Conservation (phyloP, 1,140 invertebrate genomes). For the Calycopis cecrops region DNA sequence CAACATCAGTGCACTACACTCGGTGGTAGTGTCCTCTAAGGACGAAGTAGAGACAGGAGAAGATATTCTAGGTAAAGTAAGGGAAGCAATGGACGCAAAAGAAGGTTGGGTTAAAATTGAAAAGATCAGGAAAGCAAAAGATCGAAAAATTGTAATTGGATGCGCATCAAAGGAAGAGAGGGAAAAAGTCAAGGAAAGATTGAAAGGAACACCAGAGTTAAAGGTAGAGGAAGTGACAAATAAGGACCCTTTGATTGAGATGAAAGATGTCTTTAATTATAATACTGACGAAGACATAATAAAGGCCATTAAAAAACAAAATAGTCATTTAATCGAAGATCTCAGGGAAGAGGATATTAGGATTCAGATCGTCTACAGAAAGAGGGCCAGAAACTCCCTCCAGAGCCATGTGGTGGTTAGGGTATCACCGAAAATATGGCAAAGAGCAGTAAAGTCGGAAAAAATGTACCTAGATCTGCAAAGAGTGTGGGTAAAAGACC, state of each 20-base stretch:
- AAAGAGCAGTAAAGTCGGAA: not conserved
- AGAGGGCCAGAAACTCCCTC: not conserved
- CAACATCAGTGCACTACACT: slow-evolving; percentile 1
- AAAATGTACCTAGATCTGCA: slow-evolving; percentile 7
- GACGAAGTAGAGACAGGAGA: not conserved
- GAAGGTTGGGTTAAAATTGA: slow-evolving; percentile 1
- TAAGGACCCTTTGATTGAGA: not conserved
- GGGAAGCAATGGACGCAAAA: not conserved
- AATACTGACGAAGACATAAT: too few relatives aligned
- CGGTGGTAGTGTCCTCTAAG: not conserved
- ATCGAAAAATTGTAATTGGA: not conserved
- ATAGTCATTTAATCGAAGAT: not conserved
- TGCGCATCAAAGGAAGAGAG: not conserved
- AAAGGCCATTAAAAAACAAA: not conserved
- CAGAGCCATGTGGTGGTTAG: not conserved
- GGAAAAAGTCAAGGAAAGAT: not conserved
- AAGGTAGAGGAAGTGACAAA: not conserved
- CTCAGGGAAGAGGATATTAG: not conserved
- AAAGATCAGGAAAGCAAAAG: not conserved
- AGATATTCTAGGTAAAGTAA: not conserved
- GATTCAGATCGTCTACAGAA: not conserved
- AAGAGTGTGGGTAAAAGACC: not conserved
- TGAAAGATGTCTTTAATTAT: not conserved
- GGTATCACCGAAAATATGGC: not conserved
- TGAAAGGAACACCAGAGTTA: not conserved